These are phyloP conservation scores for Squalus acanthias DNA, from an alignment of 2,797 vertebrate genomes.

Conservation along the genomic window DNA sequence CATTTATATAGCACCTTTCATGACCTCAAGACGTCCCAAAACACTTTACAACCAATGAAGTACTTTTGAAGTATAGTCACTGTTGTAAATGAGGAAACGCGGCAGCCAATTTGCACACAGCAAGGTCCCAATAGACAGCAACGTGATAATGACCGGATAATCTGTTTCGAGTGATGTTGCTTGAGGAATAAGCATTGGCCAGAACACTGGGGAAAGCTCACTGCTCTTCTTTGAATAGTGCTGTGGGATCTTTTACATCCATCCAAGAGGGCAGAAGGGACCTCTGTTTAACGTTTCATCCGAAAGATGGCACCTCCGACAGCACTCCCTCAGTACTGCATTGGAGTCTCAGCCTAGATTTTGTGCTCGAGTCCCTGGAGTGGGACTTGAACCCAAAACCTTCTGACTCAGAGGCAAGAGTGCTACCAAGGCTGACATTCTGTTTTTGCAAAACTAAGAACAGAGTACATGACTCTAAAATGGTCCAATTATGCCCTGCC, in stretches of 20 bases:
- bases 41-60: background rate
- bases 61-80: background rate
- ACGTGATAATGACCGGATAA: background rate
- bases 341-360: background rate
- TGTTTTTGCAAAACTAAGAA: background rate
- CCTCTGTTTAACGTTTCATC: background rate
- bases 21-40: too few relatives aligned
- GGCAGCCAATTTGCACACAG: background rate
- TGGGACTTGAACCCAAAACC: background rate
- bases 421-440: background rate
- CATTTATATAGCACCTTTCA: background rate
- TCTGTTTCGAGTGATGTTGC: background rate
- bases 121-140: background rate
- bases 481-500: background rate
- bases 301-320: background rate
- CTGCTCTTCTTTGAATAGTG: background rate
- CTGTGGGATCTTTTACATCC: background rate
- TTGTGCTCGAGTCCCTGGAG: background rate
- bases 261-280: background rate
- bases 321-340: background rate
- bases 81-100: background rate
- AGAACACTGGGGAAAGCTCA: background rate
- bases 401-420: background rate
- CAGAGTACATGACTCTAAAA: background rate
- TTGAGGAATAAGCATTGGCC: background rate